Evolutionary conservation across 2,888 invertebrate genomes (phyloP).

Genomic region (Hypselothyrea guttata): DNA sequence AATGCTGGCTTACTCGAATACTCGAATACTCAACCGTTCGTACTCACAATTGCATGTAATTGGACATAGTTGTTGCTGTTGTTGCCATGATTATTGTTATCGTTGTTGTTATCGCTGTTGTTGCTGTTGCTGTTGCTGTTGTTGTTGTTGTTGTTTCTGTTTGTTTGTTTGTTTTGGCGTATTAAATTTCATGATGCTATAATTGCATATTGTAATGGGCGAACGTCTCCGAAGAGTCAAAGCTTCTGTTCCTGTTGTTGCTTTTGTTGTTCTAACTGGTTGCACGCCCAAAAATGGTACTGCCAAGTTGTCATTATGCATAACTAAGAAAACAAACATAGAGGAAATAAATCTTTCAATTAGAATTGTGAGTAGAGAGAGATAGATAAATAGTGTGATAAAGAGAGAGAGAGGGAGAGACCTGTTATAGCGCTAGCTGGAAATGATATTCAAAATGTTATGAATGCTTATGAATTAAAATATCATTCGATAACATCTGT

Average conservation of each 20-base stretch:
- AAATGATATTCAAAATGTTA: no score
- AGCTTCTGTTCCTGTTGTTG: conserved; percentile 4
- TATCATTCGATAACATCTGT: no score
- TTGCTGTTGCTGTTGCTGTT: conserved; percentile 22
- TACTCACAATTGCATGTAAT: conserved; percentile 65
- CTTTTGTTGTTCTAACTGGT: conserved; percentile 25
- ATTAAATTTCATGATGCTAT: conserved; percentile 73
- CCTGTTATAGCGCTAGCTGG: no score
- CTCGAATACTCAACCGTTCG: conserved; percentile 12
- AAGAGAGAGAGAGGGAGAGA: no score
- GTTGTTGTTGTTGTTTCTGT: conserved; percentile 10
- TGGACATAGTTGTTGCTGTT: conserved; percentile 36
- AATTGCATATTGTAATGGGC: conserved; percentile 66
- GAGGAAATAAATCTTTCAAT: conserved; percentile 20
- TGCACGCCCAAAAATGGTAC: conserved; percentile 42
- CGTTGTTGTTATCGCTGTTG: conserved; percentile 23
- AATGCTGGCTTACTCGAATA: conserved; percentile 33
- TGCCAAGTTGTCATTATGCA: conserved; percentile 30
- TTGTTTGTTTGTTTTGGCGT: conserved; percentile 59
- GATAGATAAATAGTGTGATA: neutral
- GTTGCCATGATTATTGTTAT: conserved; percentile 25
- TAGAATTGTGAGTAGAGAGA: neutral
- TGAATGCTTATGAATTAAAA: no score
- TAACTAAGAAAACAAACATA: conserved; percentile 14
- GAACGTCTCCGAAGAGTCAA: conserved; percentile 26